A percentile compares a stretch with the other conserved stretches of the same genome.
Evolutionary conservation across 2,888 invertebrate genomes (phyloP).

Genomic region (Erpobdella octoculata): DNA sequence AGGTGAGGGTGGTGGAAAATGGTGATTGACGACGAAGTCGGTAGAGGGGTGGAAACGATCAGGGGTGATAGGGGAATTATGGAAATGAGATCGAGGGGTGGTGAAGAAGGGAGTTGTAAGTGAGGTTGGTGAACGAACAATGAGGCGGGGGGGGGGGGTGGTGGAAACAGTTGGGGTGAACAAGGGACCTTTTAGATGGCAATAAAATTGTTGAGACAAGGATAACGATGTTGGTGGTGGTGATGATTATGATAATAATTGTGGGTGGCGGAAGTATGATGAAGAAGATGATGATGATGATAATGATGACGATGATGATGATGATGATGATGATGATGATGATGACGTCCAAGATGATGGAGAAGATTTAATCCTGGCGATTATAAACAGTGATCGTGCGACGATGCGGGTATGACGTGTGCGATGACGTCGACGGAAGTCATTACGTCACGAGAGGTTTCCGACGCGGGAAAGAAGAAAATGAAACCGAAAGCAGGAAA

Average conservation of each 20-base stretch:
- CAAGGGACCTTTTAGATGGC: conserved; percentile 13
- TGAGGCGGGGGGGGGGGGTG: background rate
- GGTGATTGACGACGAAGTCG: background rate
- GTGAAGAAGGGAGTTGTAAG: background rate
- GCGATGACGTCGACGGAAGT: conserved; percentile 18
- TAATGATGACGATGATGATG: conserved; percentile 25
- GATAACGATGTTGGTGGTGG: background rate
- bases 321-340: conserved; percentile 16
- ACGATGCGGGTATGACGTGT: too few relatives aligned
- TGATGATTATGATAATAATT: conserved; percentile 14
- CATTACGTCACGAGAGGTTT: too few relatives aligned
- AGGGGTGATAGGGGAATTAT: background rate
- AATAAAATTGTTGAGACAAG: conserved; percentile 8
- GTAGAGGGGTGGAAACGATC: background rate
- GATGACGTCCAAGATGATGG: background rate
- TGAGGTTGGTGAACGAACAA: background rate
- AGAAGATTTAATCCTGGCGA: too few relatives aligned
- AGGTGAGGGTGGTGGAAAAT: background rate
- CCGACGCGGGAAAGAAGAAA: too few relatives aligned
- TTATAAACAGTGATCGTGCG: too few relatives aligned
- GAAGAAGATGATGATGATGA: conserved; percentile 21
- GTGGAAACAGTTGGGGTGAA: background rate
- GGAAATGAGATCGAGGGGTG: background rate
- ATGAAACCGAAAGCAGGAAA: too few relatives aligned
- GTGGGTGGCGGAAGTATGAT: conserved; percentile 12